Evolutionary conservation across 2,888 invertebrate species (phyloP), one percentile per base, ranked within the genome.

Genomic region (Cistogaster globosa): DNA sequence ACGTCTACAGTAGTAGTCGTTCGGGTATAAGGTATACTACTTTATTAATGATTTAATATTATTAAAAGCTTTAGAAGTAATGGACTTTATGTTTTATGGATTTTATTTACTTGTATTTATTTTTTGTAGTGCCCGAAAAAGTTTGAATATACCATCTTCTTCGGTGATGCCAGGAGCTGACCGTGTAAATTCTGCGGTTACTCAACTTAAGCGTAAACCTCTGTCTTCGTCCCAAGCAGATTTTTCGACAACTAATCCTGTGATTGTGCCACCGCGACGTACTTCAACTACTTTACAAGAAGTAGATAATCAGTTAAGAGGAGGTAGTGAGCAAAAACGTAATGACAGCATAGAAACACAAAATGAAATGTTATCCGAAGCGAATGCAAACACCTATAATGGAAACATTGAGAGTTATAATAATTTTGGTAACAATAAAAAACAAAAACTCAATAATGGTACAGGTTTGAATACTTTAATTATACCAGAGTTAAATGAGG

Each of bases 61-160:
- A 53, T 20, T 7, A 0, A 18, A 16, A 14, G 4, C 12, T 12
- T 12, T 12, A 38, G 38, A 38, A 38, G 7, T 7, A 6, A 6
- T 2, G 45, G 0, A 12, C 1, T 12, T 1, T 51, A 51, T 51
- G n/a, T 51, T 51, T n/a, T 51, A 18, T 1, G 1, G 4, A 26
- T 26, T 2, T 32, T 32, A 5, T 7, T 32, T 32, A 7, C 6
- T 32, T 32, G 32, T 8, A 32, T 51, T 5, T 18, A 51, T 36
- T 51, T 83, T 51, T n/a, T n/a, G n/a, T 55, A 92, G 92, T 82
- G 89, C 90, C 32, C 89, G 92, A 12, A 91, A 91, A 42, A 89
- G 88, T 58, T 85, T 92, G 71, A 92, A 92, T 86, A 90, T 92
- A 84, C 90, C 89, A 69, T 87, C 88, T 20, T 60, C 84, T 7